Percentiles rank a stretch among this genome's conserved stretches.
Evolutionary conservation across 2,888 invertebrate genomes (phyloP).

Genomic region (Ennomos erosarius): DNA sequence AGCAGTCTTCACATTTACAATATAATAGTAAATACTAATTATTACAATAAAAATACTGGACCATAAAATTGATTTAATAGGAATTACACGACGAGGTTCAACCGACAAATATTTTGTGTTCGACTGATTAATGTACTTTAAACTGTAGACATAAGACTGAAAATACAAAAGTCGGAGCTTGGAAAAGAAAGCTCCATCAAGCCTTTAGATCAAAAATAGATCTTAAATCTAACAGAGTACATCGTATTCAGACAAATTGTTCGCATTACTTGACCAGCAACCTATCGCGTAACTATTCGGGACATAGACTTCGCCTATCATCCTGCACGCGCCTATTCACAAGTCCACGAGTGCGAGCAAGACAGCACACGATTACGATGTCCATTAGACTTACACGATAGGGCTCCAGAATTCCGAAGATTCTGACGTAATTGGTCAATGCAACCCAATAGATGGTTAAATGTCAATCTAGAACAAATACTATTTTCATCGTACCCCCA

Average conservation of each 20-base stretch:
- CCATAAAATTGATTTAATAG: slow-evolving; percentile 80
- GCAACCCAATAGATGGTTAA: no score
- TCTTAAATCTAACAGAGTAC: slow-evolving; percentile 21
- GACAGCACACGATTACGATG: no score
- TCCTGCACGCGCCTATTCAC: no score
- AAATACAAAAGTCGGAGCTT: slow-evolving; percentile 19
- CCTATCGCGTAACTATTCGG: no score
- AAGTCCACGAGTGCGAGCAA: no score
- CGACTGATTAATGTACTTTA: slow-evolving; percentile 48
- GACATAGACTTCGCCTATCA: no score
- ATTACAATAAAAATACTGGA: slow-evolving; percentile 80
- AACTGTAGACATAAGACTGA: slow-evolving; percentile 18
- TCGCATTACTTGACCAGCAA: slow-evolving; percentile 12
- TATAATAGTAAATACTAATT: slow-evolving; percentile 61
- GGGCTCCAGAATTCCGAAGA: no score
- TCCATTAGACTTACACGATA: no score
- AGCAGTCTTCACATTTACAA: slow-evolving; percentile 78
- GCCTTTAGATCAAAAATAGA: slow-evolving; percentile 26
- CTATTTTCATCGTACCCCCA: not conserved
- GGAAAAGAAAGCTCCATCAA: slow-evolving; percentile 22
- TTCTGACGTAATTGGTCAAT: slow-evolving; percentile 1
- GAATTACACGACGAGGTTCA: slow-evolving; percentile 58
- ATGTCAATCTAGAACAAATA: not conserved
- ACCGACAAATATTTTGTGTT: slow-evolving; percentile 41
- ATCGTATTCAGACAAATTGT: slow-evolving; percentile 13